phyloP scores from a whole-genome alignment of 2,888 invertebrate genomes.

The Nineta flava region DNA sequence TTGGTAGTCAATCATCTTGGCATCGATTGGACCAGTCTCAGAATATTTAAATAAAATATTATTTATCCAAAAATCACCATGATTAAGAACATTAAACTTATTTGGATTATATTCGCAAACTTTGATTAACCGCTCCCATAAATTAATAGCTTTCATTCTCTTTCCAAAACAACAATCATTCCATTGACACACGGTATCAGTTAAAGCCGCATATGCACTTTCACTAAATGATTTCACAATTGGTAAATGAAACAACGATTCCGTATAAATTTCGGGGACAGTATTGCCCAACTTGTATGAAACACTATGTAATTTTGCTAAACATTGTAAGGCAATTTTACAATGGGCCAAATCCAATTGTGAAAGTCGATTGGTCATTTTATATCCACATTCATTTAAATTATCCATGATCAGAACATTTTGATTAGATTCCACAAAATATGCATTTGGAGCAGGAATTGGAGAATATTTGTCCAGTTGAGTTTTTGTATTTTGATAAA shows the following conservation, averaged over 20 bases:
- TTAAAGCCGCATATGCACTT: background rate
- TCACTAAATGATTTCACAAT: background rate
- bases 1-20: constrained; percentile 4
- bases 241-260: background rate
- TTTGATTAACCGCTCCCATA: background rate
- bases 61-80: constrained; percentile 6
- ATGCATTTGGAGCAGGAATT: background rate
- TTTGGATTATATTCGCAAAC: background rate
- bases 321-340: constrained; percentile 19
- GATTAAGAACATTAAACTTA: constrained; percentile 3
- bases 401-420: constrained; percentile 21
- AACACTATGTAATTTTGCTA: constrained; percentile 24
- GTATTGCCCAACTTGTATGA: constrained; percentile 13
- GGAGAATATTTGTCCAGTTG: background rate
- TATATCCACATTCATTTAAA: constrained; percentile 21
- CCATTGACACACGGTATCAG: background rate
- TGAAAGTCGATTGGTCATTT: constrained; percentile 23
- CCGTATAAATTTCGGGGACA: background rate
- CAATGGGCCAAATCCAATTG: constrained; percentile 23
- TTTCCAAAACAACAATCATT: background rate
- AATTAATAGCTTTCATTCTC: background rate
- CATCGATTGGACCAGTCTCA: background rate
- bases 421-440: background rate
- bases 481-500: constrained; percentile 1
- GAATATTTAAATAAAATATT: constrained; percentile 6